Conservation (phyloP, 2,888 invertebrate genomes). For the Bellardia pandia region DNA sequence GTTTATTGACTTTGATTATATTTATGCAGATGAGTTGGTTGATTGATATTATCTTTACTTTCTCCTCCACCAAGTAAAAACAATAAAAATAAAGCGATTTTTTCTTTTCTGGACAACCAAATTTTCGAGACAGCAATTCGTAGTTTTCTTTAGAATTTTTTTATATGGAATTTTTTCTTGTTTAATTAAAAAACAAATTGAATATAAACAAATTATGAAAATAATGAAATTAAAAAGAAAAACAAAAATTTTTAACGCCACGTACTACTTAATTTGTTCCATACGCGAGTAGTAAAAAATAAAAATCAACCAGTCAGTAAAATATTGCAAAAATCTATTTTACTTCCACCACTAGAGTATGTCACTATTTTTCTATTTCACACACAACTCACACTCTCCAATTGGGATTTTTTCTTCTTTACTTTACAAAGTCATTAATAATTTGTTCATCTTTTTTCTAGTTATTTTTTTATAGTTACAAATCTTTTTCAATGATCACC, state of each 20-base stretch:
- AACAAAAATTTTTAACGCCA: constrained; percentile 49
- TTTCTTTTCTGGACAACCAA: constrained; percentile 25
- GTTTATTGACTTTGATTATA: constrained; percentile 5
- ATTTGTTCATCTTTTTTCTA: constrained; percentile 15
- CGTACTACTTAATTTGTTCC: constrained; percentile 56
- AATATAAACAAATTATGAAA: constrained; percentile 6
- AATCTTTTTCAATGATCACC: constrained; percentile 8
- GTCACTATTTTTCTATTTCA: constrained; percentile 60
- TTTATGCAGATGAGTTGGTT: constrained; percentile 15
- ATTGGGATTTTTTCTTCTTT: constrained; percentile 27
- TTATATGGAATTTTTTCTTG: constrained; percentile 5
- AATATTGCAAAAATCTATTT: constrained; percentile 43
- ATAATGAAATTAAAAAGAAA: constrained; percentile 1
- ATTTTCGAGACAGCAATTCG: constrained; percentile 10
- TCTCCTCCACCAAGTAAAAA: constrained; percentile 9
- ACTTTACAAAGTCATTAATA: constrained; percentile 45
- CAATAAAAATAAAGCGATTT: constrained; percentile 7
- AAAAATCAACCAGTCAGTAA: constrained; percentile 45
- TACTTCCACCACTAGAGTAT: constrained; percentile 54
- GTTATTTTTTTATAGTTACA: not conserved
- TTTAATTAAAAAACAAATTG: constrained; percentile 23
- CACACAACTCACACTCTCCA: constrained; percentile 61
- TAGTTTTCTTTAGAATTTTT: not conserved
- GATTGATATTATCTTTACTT: constrained; percentile 33
- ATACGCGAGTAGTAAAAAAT: constrained; percentile 48